These are phyloP conservation scores for Urechis unicinctus DNA, from an alignment of 2,888 invertebrate genomes.

Conservation along the genomic window DNA sequence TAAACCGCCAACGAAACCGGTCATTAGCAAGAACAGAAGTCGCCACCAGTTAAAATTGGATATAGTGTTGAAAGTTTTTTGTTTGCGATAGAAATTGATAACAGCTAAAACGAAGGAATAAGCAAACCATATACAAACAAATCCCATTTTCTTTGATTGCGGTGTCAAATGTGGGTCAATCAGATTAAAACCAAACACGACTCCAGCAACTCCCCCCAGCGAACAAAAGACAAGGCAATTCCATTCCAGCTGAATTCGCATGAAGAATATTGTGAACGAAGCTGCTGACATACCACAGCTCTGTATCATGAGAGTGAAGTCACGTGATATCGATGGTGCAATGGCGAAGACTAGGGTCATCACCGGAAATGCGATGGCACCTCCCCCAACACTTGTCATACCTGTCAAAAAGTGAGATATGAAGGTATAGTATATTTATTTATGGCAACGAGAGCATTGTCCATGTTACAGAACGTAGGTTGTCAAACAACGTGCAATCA, in stretches of 20 bases:
- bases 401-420: conserved; percentile 25
- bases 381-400: conserved; percentile 21
- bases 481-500: too few relatives aligned
- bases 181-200: conserved; percentile 32
- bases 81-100: conserved; percentile 32
- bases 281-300: conserved; percentile 37
- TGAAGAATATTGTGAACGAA: conserved; percentile 36
- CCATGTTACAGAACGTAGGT: too few relatives aligned
- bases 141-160: conserved; percentile 40
- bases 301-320: conserved; percentile 22
- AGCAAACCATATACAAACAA: conserved; percentile 41
- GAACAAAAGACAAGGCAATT: conserved; percentile 25
- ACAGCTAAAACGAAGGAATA: conserved; percentile 41
- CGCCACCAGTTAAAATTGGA: conserved; percentile 22
- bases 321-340: conserved; percentile 13
- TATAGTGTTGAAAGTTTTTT: conserved; percentile 23
- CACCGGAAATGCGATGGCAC: conserved; percentile 21
- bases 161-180: conserved; percentile 32
- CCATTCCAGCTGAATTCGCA: conserved; percentile 25
- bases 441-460: not conserved
- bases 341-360: conserved; percentile 20
- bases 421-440: not conserved
- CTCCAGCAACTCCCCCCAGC: conserved; percentile 34
- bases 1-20: conserved; percentile 36
- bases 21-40: conserved; percentile 25